Evolutionary conservation across 2,888 invertebrate species (phyloP).

Genomic region (Drosophila quasianomalipes): DNA sequence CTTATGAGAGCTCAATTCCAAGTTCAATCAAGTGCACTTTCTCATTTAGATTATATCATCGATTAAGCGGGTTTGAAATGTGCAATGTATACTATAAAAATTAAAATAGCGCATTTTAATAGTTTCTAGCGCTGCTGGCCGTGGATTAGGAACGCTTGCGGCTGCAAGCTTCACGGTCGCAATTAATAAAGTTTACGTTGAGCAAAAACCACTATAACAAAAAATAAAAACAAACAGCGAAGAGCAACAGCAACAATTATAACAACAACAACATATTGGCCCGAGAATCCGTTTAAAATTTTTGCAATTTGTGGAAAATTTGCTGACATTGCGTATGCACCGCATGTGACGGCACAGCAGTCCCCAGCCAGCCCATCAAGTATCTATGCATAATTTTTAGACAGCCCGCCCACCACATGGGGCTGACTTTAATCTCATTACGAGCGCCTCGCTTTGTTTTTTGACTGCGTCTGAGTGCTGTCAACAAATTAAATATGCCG

Average conservation of each 20-base stretch:
- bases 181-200: slow-evolving; percentile 75
- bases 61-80: background rate
- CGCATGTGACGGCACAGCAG: slow-evolving; percentile 35
- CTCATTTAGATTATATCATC: background rate
- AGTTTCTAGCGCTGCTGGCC: slow-evolving; percentile 27
- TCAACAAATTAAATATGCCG: slow-evolving; percentile 60
- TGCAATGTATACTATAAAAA: slow-evolving; percentile 26
- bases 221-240: slow-evolving; percentile 12
- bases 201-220: slow-evolving; percentile 34
- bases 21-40: background rate
- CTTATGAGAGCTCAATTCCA: background rate
- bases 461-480: slow-evolving; percentile 43
- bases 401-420: slow-evolving; percentile 32
- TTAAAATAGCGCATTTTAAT: slow-evolving; percentile 52
- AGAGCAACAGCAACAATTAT: background rate
- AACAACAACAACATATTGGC: slow-evolving; percentile 6
- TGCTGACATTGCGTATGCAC: slow-evolving; percentile 58
- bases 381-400: slow-evolving; percentile 67
- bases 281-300: slow-evolving; percentile 36
- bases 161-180: slow-evolving; percentile 65
- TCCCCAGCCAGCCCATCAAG: slow-evolving; percentile 16
- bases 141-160: slow-evolving; percentile 37
- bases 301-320: slow-evolving; percentile 54
- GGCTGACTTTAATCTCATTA: slow-evolving; percentile 62
- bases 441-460: background rate